Base-by-base conservation (phyloP, 2,888 invertebrate genomes). In the Drosophila gaucha region DNA sequence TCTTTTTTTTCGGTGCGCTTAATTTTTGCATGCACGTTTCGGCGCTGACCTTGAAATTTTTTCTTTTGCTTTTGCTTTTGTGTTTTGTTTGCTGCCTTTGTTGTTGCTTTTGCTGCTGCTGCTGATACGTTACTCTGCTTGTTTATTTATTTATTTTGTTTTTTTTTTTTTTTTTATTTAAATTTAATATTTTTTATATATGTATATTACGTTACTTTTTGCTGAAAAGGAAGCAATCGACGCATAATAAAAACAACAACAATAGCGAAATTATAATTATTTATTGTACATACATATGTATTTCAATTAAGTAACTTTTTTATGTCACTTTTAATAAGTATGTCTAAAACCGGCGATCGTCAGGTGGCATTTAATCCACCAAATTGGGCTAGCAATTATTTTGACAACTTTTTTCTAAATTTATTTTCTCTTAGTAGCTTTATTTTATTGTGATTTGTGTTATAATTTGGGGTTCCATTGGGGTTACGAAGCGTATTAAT, bases 11-110 rank as follows among this genome's bases (percentile, higher is more conserved):
- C 36, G 26, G 62, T 72, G 68, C 71, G 84, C 86, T 84, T 84
- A 86, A 84, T 84, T 85, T 85, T 85, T 85, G 85, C 89, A 85
- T 85, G 85, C 85, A 85, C 85, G 89, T 85, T 85, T 85, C 70
- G 85, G 87, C 75, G 70, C 74, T 88, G 89, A 85, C 85, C 85
- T 85, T 85, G 85, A 85, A 88, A 70, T 78, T 87, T 87, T 84
- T 82, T 78, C 71, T 75, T 86, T 86, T 71, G 66, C 64, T 63
- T 63, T 85, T 88, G 66, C 67, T 64, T 86, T 88, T 72, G 46
- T 62, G 62, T 74, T 75, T 78, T 82, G 72, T 67, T 78, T 74
- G 74, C 58, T 57, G 50, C 28, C 20, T n/a, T 55, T 71, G 59
- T 30, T 67, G 66, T 36, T 51, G 39, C 39, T 46, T 16, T 54